Conservation (phyloP, 2,797 vertebrate genomes). For the Sus cebifrons region DNA sequence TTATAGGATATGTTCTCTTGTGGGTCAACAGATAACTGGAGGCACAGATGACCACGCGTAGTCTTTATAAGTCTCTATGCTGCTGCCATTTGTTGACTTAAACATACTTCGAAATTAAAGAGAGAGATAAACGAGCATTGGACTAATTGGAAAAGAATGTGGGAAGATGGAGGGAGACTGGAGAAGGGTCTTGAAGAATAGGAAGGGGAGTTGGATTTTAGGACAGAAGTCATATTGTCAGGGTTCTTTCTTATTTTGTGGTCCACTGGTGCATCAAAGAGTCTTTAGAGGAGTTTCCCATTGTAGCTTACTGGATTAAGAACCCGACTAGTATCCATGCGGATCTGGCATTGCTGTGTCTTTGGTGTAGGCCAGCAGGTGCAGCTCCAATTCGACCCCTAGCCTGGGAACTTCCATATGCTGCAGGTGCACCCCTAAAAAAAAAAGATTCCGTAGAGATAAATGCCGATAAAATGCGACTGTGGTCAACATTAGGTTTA, state of each 20-base stretch:
- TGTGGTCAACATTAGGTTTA: not conserved
- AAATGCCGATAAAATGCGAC: not conserved
- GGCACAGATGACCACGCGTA: not conserved
- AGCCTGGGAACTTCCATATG: too few relatives aligned
- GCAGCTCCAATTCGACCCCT: too few relatives aligned
- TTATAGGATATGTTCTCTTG: not conserved
- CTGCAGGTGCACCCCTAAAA: too few relatives aligned
- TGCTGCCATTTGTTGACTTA: not conserved
- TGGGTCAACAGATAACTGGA: not conserved
- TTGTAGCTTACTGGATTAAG: too few relatives aligned
- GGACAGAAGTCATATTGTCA: not conserved
- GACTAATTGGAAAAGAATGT: not conserved
- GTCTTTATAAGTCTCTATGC: not conserved
- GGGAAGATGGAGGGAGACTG: not conserved
- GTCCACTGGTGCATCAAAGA: not conserved
- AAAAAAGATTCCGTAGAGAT: not conserved
- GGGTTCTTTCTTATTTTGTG: not conserved
- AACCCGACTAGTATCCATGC: too few relatives aligned
- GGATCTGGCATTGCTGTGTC: too few relatives aligned
- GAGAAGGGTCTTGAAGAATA: not conserved
- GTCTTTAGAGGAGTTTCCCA: not conserved
- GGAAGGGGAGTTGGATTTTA: not conserved
- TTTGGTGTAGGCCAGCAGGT: too few relatives aligned
- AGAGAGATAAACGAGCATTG: not conserved
- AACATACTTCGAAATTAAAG: not conserved